Evolutionary conservation across 2,797 vertebrate species (phyloP).

Genomic region (Myripristis jacobus): DNA sequence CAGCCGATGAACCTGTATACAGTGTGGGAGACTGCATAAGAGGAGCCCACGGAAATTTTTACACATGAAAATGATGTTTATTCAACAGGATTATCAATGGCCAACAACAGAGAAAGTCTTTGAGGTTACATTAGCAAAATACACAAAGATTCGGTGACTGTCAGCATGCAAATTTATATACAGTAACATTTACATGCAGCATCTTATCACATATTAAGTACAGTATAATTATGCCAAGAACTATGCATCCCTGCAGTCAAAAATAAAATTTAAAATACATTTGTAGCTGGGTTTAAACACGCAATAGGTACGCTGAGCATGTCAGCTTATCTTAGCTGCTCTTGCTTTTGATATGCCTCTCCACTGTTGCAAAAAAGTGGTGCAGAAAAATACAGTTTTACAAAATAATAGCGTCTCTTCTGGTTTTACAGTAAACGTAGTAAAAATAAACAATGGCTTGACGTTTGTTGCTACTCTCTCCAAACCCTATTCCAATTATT

Average conservation of each 20-base stretch:
- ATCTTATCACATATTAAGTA: too few relatives aligned
- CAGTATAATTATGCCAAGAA: conserved; percentile 21
- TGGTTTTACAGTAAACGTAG: conserved; percentile 13
- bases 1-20: conserved; percentile 50
- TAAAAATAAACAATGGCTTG: conserved; percentile 38
- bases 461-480: conserved; percentile 38
- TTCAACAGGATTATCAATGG: conserved; percentile 71
- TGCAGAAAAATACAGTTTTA: neutral
- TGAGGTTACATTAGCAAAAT: conserved; percentile 60
- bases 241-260: conserved; percentile 21
- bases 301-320: conserved; percentile 31
- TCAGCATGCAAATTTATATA: conserved; percentile 39
- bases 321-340: conserved; percentile 65
- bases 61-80: conserved; percentile 64
- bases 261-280: conserved; percentile 41
- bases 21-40: conserved; percentile 49
- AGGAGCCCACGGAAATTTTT: conserved; percentile 66
- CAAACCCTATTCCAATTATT: conserved; percentile 61
- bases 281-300: conserved; percentile 31
- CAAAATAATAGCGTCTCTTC: neutral
- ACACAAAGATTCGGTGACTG: conserved; percentile 48
- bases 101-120: conserved; percentile 42
- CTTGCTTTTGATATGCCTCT: conserved; percentile 52
- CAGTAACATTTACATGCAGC: conserved; percentile 27
- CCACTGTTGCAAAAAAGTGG: conserved; percentile 53